Conservation (phyloP, 2,113 vertebrate genomes). For the Rhabdomys dilectus region DNA sequence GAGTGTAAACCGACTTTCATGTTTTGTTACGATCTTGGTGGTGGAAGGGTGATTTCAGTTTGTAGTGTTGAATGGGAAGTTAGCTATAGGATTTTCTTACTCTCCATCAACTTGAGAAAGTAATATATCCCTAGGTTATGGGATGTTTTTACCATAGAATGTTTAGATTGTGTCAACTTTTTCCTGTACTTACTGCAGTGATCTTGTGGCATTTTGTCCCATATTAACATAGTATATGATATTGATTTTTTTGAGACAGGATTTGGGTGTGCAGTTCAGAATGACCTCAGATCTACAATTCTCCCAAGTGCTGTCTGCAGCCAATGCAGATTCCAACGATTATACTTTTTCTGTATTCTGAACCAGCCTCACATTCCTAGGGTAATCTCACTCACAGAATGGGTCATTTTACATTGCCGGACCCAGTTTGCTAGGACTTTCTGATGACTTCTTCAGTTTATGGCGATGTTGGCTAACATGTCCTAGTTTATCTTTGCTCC, state of each 20-base stretch:
- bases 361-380: not conserved
- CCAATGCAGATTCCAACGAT: not conserved
- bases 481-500: slow-evolving; percentile 4
- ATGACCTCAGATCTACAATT: not conserved
- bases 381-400: not conserved
- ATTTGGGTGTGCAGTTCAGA: not conserved
- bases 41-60: not conserved
- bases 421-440: not conserved
- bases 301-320: not conserved
- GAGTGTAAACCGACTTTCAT: not conserved
- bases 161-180: slow-evolving; percentile 7
- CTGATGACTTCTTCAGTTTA: not conserved
- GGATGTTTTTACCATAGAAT: not conserved
- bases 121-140: not conserved
- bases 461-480: not conserved
- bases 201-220: not conserved
- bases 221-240: not conserved
- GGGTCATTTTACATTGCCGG: not conserved
- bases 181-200: not conserved
- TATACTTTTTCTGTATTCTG: not conserved
- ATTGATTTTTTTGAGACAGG: not conserved
- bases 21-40: not conserved
- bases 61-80: not conserved
- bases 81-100: not conserved
- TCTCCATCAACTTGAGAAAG: not conserved